Conservation (phyloP, 2,797 vertebrate species). For the Orientallactaga sibirica region DNA sequence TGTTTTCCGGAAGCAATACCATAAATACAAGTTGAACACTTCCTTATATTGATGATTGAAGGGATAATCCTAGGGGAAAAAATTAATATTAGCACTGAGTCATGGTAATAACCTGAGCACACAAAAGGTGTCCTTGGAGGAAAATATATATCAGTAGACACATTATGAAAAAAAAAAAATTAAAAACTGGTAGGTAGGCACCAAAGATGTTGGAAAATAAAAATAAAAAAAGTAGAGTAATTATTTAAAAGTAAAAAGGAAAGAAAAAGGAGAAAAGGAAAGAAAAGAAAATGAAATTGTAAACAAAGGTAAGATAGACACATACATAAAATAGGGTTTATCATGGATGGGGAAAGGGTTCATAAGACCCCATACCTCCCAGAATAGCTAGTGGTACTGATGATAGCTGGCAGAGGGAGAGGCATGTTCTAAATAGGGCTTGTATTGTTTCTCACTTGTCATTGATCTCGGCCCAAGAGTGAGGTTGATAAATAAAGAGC, state of each 20-base stretch:
- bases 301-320: neutral
- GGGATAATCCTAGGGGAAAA: neutral
- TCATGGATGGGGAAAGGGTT: no score
- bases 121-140: neutral
- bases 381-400: no score
- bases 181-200: constrained; percentile 11
- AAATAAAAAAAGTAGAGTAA: neutral
- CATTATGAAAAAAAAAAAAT: constrained; percentile 6
- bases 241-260: neutral
- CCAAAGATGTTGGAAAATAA: constrained; percentile 19
- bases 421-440: no score
- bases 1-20: neutral
- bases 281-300: neutral
- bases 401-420: no score
- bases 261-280: neutral
- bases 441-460: no score
- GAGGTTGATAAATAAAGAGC: no score
- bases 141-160: neutral
- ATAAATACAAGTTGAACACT: neutral
- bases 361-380: no score
- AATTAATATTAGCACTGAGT: neutral
- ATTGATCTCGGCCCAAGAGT: no score
- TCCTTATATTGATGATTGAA: neutral
- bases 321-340: no score
- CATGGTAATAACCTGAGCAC: neutral